Evolutionary conservation across 37 sponge, comb jelly and placozoan genomes (phyloP).

Genomic region (Cladorhizidae sp.): DNA sequence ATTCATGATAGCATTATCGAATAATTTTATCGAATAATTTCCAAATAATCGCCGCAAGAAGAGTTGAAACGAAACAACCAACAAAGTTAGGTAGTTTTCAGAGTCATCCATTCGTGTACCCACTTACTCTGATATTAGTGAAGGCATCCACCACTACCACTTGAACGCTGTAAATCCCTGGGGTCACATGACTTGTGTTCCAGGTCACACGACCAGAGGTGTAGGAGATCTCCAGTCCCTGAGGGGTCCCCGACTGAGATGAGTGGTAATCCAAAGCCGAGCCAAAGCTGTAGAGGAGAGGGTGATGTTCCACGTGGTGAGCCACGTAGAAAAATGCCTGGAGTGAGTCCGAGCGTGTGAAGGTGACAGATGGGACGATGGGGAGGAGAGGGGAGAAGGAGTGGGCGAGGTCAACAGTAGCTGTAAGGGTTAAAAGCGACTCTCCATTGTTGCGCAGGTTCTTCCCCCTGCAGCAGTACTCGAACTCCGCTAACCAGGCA

Average conservation of each 20-base stretch:
- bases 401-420: slow-evolving; percentile 59
- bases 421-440: slow-evolving; percentile 53
- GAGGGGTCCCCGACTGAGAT: slow-evolving; percentile 65
- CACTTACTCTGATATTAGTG: slow-evolving; percentile 43
- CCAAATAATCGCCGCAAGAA: too few relatives aligned
- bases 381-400: slow-evolving; percentile 65
- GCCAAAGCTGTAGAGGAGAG: slow-evolving; percentile 63
- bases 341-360: slow-evolving; percentile 10
- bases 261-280: slow-evolving; percentile 61
- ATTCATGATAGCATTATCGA: too few relatives aligned
- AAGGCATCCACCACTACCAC: slow-evolving; percentile 51
- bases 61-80: too few relatives aligned
- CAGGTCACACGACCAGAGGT: slow-evolving; percentile 71
- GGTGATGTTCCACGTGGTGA: slow-evolving; percentile 37
- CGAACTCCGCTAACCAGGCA: slow-evolving; percentile 62
- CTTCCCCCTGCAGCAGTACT: slow-evolving; percentile 81
- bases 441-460: slow-evolving; percentile 59
- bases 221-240: slow-evolving; percentile 51
- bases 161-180: slow-evolving; percentile 74
- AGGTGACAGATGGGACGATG: slow-evolving; percentile 42
- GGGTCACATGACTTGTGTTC: slow-evolving; percentile 54
- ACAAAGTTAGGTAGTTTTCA: too few relatives aligned
- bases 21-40: too few relatives aligned
- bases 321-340: slow-evolving; percentile 52
- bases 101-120: too few relatives aligned